Evolutionary conservation across 2,888 invertebrate species (phyloP).

Genomic region (Leptopilina drosophilae): DNA sequence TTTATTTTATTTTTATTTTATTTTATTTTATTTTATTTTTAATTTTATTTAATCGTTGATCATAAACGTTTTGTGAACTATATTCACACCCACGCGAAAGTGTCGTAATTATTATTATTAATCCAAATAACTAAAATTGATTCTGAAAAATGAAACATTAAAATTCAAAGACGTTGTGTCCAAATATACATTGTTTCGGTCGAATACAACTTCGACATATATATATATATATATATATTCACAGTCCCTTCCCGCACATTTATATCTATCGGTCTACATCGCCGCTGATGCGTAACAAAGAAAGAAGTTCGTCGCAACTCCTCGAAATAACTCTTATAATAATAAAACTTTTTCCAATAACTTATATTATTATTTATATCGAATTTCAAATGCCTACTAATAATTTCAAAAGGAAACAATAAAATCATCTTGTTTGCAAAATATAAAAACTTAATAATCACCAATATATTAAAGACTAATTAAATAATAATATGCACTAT

Average conservation of each 20-base stretch:
- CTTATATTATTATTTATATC: not conserved
- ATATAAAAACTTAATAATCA: constrained; percentile 4
- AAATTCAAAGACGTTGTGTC: not conserved
- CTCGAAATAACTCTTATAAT: constrained; percentile 18
- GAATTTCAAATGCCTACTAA: not conserved
- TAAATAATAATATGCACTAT: not conserved
- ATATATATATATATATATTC: constrained; percentile 10
- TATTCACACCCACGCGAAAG: too few species aligned
- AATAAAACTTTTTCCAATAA: not conserved
- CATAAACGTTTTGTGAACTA: too few species aligned
- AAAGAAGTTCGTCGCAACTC: constrained; percentile 12
- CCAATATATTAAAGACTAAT: not conserved
- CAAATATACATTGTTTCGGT: constrained; percentile 8
- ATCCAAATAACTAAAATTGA: not conserved
- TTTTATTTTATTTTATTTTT: too few species aligned
- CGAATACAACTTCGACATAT: constrained; percentile 13
- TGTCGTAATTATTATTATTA: not conserved
- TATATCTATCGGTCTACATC: constrained; percentile 6
- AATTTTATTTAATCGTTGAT: too few species aligned
- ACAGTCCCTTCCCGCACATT: constrained; percentile 5
- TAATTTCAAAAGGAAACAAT: not conserved
- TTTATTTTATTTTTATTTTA: too few species aligned
- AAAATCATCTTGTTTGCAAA: not conserved
- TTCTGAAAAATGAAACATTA: not conserved
- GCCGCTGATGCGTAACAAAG: constrained; percentile 24